phyloP scores from a whole-genome alignment of 2,113 vertebrate genomes.

The Paraplagusia blochii region DNA sequence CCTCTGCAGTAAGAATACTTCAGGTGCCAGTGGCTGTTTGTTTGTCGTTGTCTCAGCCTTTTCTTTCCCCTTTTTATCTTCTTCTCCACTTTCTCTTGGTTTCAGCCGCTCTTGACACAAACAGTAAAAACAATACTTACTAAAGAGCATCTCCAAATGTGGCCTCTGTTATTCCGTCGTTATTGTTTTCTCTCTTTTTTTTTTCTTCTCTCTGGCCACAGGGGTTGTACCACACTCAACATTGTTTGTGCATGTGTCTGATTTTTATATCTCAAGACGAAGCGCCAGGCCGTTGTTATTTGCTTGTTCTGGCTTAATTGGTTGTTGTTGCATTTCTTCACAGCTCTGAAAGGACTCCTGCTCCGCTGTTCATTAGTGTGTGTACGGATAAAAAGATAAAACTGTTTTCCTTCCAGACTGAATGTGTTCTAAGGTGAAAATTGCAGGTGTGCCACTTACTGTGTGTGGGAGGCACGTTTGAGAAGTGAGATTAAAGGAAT shows the following conservation, averaged over 20 bases:
- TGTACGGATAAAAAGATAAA: slow-evolving; percentile 10
- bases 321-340: slow-evolving; percentile 10
- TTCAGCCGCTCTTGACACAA: too few species aligned
- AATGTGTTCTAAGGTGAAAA: slow-evolving; percentile 10
- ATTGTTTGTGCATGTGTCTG: background rate
- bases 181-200: background rate
- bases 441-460: slow-evolving; percentile 11
- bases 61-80: too few species aligned
- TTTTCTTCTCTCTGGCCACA: background rate
- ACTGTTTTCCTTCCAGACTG: background rate
- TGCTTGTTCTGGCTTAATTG: slow-evolving; percentile 26
- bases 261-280: background rate
- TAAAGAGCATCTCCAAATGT: background rate
- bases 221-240: background rate
- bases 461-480: background rate
- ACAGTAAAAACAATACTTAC: background rate
- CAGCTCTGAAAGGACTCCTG: slow-evolving; percentile 2
- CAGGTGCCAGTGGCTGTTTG: too few species aligned
- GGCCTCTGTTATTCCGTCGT: too few species aligned
- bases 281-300: slow-evolving; percentile 4
- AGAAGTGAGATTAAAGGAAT: background rate
- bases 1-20: too few species aligned
- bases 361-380: slow-evolving; percentile 1
- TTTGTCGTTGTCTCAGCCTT: too few species aligned
- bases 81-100: too few species aligned